These are phyloP conservation scores for Drosophila pachea DNA, from an alignment of 1,140 invertebrate species.

Conservation along the genomic window DNA sequence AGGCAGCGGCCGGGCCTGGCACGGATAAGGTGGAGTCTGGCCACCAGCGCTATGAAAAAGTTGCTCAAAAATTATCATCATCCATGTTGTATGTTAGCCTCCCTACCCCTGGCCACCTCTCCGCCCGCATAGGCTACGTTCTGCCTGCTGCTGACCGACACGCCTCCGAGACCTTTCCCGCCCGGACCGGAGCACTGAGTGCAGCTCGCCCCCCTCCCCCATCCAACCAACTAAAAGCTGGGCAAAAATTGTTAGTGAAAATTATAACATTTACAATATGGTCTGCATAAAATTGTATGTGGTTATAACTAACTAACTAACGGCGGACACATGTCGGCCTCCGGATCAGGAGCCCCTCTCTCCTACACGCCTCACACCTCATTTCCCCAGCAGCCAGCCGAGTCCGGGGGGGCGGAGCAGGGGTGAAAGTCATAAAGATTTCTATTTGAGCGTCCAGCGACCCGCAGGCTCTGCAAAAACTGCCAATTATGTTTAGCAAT, in stretches of 20 bases:
- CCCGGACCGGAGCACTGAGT: background rate
- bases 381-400: background rate
- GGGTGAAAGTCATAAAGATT: constrained; percentile 44
- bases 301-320: constrained; percentile 77
- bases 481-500: constrained; percentile 68
- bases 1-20: constrained; percentile 1
- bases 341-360: background rate
- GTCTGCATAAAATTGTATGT: constrained; percentile 72
- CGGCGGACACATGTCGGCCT: constrained; percentile 61
- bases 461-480: constrained; percentile 40
- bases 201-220: background rate
- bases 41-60: constrained; percentile 47
- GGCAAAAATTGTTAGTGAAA: constrained; percentile 71
- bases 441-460: constrained; percentile 19
- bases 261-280: constrained; percentile 77
- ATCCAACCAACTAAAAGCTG: constrained; percentile 30
- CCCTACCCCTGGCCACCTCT: background rate
- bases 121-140: no score
- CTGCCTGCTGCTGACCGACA: background rate
- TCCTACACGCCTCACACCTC: background rate
- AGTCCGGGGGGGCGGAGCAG: constrained; percentile 8
- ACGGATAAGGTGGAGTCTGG: background rate
- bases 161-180: background rate
- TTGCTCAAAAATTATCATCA: constrained; percentile 73
- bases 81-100: constrained; percentile 20